Percentiles rank a stretch among this genome's conserved stretches.
These are phyloP conservation scores for Ficedula albicollis DNA, from an alignment of 2,797 vertebrate species.

Conservation along the genomic window DNA sequence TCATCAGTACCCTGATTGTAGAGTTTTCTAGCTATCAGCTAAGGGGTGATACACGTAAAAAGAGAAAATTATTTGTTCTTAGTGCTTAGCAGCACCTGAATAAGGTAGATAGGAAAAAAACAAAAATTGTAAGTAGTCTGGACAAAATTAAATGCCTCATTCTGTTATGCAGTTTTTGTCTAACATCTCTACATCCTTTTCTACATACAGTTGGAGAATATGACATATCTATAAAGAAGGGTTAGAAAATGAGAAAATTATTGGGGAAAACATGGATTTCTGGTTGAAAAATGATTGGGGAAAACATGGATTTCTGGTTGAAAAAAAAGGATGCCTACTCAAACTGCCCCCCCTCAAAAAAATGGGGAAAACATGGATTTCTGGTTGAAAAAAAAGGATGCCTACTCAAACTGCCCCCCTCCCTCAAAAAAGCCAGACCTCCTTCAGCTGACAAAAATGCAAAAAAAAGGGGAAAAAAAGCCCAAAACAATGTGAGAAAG, in stretches of 20 bases:
- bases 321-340: neutral
- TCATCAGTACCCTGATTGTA: neutral
- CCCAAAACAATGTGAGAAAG: neutral
- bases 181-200: neutral
- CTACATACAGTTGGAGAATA: neutral
- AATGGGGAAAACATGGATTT: too few species aligned
- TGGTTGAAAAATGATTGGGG: neutral
- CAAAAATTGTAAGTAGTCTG: neutral
- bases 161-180: neutral
- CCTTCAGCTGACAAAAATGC: neutral
- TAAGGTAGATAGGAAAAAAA: neutral
- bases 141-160: conserved; percentile 1
- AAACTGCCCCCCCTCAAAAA: fast-evolving
- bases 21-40: neutral
- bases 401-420: fast-evolving
- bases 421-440: neutral
- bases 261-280: neutral
- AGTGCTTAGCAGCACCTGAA: neutral
- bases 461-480: neutral
- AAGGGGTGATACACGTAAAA: neutral
- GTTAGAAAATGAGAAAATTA: neutral
- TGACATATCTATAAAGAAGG: neutral
- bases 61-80: neutral
- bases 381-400: neutral
- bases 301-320: neutral